Evolutionary conservation across 2,113 vertebrate species (phyloP).

Genomic region (Oryzias celebensis): DNA sequence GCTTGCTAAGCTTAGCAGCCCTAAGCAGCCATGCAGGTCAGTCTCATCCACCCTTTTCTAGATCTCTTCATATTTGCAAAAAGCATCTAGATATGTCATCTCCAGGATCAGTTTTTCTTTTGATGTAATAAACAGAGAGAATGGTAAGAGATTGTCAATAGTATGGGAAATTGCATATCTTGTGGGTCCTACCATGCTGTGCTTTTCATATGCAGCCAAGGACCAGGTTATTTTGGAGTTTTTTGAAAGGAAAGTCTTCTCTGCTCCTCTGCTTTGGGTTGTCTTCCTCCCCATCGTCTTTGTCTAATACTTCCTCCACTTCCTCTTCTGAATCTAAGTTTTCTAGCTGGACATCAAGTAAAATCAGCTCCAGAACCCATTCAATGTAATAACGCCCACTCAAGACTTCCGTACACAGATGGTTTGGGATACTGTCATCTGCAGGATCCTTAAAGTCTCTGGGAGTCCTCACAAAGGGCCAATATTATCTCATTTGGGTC

Average conservation of each 20-base stretch:
- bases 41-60: neutral
- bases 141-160: too few species aligned
- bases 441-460: too few species aligned
- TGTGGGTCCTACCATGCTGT: too few species aligned
- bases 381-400: neutral
- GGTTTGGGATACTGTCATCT: too few species aligned
- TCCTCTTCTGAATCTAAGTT: neutral
- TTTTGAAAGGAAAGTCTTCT: too few species aligned
- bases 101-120: neutral
- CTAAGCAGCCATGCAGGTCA: slow-evolving; percentile 1
- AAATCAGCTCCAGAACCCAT: neutral
- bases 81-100: neutral
- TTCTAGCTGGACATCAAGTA: neutral
- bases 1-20: neutral
- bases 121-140: neutral
- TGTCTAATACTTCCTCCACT: neutral
- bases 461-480: too few species aligned
- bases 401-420: neutral
- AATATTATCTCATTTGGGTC: too few species aligned
- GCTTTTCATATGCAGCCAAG: too few species aligned
- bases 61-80: neutral
- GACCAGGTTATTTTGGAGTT: too few species aligned
- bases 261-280: neutral
- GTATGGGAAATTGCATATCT: neutral
- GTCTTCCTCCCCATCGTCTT: slow-evolving; percentile 5